These are phyloP conservation scores for Limnephilus rhombicus DNA, from an alignment of 2,888 invertebrate species.

Conservation along the genomic window DNA sequence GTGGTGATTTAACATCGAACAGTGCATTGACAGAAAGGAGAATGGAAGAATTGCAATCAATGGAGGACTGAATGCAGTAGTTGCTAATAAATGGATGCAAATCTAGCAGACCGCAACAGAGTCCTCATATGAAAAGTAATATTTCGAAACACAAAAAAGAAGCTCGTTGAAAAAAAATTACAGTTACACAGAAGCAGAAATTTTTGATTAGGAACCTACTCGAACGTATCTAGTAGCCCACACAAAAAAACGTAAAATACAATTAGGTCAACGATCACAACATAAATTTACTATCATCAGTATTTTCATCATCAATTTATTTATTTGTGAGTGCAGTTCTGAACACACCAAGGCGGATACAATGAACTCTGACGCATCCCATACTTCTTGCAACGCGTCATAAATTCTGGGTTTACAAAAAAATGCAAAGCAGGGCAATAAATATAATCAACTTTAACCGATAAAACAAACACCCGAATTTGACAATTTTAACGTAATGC, in stretches of 20 bases:
- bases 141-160: no score
- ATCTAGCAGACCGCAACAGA: no score
- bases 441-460: neutral
- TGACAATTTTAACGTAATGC: neutral
- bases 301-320: neutral
- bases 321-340: neutral
- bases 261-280: neutral
- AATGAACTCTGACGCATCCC: conserved; percentile 18
- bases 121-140: no score
- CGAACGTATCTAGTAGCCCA: no score
- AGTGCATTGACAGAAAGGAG: no score
- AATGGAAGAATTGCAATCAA: no score
- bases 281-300: neutral
- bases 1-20: no score
- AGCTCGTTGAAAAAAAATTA: no score
- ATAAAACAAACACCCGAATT: neutral
- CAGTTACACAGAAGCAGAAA: no score
- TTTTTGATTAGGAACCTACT: no score
- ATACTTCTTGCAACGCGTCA: neutral
- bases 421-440: neutral
- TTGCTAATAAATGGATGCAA: no score
- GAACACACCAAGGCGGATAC: neutral
- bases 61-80: no score
- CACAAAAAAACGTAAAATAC: neutral
- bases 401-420: neutral